A percentile compares a stretch with the other conserved stretches of the same genome.
These are phyloP conservation scores for Cryptoblepharus egeriae DNA, from an alignment of 2,797 vertebrate species.

Conservation along the genomic window DNA sequence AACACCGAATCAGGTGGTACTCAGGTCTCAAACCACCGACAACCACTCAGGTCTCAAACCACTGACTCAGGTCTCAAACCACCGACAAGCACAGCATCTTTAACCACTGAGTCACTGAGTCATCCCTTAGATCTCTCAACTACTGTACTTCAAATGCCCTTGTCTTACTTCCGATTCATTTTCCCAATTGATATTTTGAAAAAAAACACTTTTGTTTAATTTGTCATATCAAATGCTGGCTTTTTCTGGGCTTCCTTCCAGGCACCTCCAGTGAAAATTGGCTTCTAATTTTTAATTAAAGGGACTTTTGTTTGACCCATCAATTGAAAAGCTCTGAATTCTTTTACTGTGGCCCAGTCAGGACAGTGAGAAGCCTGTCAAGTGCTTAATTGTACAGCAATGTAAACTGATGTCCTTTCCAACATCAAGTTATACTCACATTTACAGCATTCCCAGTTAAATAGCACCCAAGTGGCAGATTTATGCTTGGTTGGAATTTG, in stretches of 20 bases:
- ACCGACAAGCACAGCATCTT: too few relatives aligned
- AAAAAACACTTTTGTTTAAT: slow-evolving; percentile 57
- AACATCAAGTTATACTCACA: too few relatives aligned
- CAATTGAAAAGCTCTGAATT: slow-evolving; percentile 68
- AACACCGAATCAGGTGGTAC: too few relatives aligned
- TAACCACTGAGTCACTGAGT: too few relatives aligned
- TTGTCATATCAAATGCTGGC: slow-evolving; percentile 59
- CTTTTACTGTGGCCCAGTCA: slow-evolving; percentile 45
- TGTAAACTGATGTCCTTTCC: not conserved
- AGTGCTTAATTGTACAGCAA: slow-evolving; percentile 21
- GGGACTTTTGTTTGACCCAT: slow-evolving; percentile 61
- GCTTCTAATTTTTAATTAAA: slow-evolving; percentile 76
- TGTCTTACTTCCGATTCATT: slow-evolving; percentile 41
- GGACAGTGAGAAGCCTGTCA: slow-evolving; percentile 57
- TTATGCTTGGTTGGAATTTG: not conserved
- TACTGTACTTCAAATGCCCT: slow-evolving; percentile 27
- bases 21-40: too few relatives aligned
- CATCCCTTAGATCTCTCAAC: not conserved
- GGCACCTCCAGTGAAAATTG: slow-evolving; percentile 49
- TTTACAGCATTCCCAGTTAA: not conserved
- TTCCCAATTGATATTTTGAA: slow-evolving; percentile 5
- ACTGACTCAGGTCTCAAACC: too few relatives aligned
- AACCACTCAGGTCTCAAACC: too few relatives aligned
- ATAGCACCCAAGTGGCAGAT: not conserved
- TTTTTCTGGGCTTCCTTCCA: slow-evolving; percentile 67